Conservation (phyloP, 1,140 invertebrate species). For the Nixonia krombeini region DNA sequence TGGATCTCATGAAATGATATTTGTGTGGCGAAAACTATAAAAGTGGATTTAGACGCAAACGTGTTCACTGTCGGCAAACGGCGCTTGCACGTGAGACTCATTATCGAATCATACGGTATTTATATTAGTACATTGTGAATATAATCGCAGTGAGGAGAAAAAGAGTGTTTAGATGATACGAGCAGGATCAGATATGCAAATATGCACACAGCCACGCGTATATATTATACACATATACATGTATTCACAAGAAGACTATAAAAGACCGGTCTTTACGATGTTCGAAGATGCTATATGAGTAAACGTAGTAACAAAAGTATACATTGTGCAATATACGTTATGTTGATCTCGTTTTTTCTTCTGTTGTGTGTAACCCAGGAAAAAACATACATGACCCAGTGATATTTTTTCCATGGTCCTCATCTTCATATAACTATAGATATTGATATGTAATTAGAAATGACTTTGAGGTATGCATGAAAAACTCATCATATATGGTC, state of each 20-base stretch:
- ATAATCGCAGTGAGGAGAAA: slow-evolving; percentile 33
- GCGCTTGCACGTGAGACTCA: slow-evolving; percentile 40
- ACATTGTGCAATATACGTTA: background rate
- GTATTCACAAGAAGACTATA: slow-evolving; percentile 40
- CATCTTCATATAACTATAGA: too few relatives aligned
- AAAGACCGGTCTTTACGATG: slow-evolving; percentile 38
- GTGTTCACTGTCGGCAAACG: slow-evolving; percentile 43
- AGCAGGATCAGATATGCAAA: slow-evolving; percentile 31
- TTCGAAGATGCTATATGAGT: slow-evolving; percentile 27
- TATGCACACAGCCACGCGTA: slow-evolving; percentile 42
- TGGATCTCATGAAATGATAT: background rate
- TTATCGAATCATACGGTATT: slow-evolving; percentile 40
- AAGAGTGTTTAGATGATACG: slow-evolving; percentile 37
- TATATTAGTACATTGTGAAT: slow-evolving; percentile 38
- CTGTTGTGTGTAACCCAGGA: too few relatives aligned
- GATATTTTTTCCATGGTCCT: too few relatives aligned
- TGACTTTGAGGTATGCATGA: too few relatives aligned
- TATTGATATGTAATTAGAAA: too few relatives aligned
- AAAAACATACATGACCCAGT: too few relatives aligned
- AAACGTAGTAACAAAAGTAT: background rate
- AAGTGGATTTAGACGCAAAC: slow-evolving; percentile 24
- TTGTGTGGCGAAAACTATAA: too few relatives aligned
- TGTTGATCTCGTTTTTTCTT: slow-evolving; percentile 11
- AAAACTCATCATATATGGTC: too few relatives aligned
- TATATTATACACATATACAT: slow-evolving; percentile 43